Evolutionary conservation across 2,888 invertebrate species (phyloP).

Genomic region (Brachylomia viminalis): DNA sequence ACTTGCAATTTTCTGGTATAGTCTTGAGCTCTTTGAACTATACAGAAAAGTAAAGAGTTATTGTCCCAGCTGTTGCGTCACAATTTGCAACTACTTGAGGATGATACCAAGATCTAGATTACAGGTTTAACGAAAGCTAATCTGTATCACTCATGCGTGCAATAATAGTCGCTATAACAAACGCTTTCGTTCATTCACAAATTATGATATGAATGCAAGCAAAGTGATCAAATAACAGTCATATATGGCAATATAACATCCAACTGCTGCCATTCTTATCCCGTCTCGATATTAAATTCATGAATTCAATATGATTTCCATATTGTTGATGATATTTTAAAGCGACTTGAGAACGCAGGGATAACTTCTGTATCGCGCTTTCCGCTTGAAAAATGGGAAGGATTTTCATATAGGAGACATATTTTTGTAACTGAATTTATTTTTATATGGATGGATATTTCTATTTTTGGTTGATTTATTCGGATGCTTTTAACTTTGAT

Average conservation of each 20-base stretch:
- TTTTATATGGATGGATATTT: background rate
- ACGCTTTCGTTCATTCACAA: background rate
- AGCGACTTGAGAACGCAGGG: constrained; percentile 31
- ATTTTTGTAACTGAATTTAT: constrained; percentile 15
- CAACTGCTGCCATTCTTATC: constrained; percentile 21
- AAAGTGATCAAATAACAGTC: background rate
- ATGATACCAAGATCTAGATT: background rate
- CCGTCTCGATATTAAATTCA: constrained; percentile 50
- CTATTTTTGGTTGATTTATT: background rate
- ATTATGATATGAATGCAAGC: background rate
- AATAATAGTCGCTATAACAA: background rate
- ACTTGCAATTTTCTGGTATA: background rate
- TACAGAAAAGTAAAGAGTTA: background rate
- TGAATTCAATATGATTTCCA: constrained; percentile 53
- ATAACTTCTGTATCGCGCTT: constrained; percentile 33
- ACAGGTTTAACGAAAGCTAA: background rate
- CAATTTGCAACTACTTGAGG: background rate
- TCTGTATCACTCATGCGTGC: background rate
- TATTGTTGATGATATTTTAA: constrained; percentile 61
- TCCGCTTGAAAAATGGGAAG: constrained; percentile 43
- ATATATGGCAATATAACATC: constrained; percentile 1
- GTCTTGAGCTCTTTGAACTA: background rate
- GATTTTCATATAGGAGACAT: constrained; percentile 46
- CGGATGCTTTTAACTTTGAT: background rate
- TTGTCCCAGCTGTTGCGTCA: background rate